Evolutionary conservation across 2,797 vertebrate species (phyloP).

Genomic region (Mormyrops boulengeri): DNA sequence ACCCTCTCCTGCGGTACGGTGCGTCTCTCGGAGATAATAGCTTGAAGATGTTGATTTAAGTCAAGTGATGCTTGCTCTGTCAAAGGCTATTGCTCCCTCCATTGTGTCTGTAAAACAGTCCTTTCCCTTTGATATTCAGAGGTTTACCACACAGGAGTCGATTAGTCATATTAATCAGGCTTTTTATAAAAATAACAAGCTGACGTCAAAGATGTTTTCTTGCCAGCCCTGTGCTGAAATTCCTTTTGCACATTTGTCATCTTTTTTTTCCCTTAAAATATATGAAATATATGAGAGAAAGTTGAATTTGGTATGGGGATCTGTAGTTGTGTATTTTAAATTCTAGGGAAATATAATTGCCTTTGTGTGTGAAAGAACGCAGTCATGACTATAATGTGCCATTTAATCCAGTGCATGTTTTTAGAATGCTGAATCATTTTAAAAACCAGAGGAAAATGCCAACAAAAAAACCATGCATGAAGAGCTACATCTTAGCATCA

Average conservation of each 20-base stretch:
- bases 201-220: not conserved
- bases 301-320: not conserved
- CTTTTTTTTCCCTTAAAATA: not conserved
- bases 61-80: conserved; percentile 46
- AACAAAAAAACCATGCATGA: not conserved
- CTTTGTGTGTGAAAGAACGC: not conserved
- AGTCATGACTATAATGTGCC: not conserved
- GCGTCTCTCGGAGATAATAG: conserved; percentile 44
- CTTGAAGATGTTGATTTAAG: conserved; percentile 60
- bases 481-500: not conserved
- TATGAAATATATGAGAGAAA: not conserved
- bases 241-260: not conserved
- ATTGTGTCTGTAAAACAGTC: conserved; percentile 50
- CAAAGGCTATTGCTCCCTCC: conserved; percentile 51
- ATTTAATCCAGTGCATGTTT: conserved; percentile 6
- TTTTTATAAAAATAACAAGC: conserved; percentile 3
- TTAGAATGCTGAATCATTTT: not conserved
- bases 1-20: conserved; percentile 40
- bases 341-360: not conserved
- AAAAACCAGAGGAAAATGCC: not conserved
- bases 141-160: not conserved
- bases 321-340: conserved; percentile 5
- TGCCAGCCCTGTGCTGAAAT: not conserved
- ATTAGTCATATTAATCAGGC: not conserved
- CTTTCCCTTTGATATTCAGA: conserved; percentile 30